These are phyloP conservation scores for Otolemur garnettii DNA, from an alignment of 2,113 vertebrate genomes.

Conservation along the genomic window DNA sequence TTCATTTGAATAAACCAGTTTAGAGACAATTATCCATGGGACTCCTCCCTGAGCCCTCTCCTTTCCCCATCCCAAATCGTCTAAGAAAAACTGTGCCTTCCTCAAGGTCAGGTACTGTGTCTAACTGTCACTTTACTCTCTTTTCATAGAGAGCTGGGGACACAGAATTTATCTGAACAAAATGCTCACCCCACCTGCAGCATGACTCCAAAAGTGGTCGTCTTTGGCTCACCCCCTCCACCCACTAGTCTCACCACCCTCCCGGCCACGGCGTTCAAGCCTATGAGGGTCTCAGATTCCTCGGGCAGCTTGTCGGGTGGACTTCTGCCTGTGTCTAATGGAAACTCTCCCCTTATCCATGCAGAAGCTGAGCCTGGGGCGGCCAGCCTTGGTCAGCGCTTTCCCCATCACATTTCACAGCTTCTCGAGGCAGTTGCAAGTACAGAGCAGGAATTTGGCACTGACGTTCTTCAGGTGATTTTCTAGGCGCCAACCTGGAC, in stretches of 20 bases:
- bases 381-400: not conserved
- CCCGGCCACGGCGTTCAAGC: not conserved
- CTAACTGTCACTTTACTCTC: not conserved
- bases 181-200: not conserved
- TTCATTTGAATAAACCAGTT: not conserved
- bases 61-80: not conserved
- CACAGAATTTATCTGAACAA: not conserved
- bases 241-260: not conserved
- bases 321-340: not conserved
- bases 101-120: not conserved
- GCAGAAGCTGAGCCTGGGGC: not conserved
- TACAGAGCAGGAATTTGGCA: constrained; percentile 2
- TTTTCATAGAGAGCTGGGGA: not conserved
- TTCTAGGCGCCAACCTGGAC: constrained; percentile 33
- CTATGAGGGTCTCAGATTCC: not conserved
- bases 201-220: not conserved
- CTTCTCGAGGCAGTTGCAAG: not conserved
- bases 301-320: not conserved
- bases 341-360: not conserved
- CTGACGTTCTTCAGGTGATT: not conserved
- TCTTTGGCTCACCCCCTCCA: too few species aligned
- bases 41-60: not conserved
- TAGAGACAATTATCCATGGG: not conserved
- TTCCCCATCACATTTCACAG: not conserved
- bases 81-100: not conserved